phyloP scores from a whole-genome alignment of 2,113 vertebrate species.

The Hystrix brachyura region DNA sequence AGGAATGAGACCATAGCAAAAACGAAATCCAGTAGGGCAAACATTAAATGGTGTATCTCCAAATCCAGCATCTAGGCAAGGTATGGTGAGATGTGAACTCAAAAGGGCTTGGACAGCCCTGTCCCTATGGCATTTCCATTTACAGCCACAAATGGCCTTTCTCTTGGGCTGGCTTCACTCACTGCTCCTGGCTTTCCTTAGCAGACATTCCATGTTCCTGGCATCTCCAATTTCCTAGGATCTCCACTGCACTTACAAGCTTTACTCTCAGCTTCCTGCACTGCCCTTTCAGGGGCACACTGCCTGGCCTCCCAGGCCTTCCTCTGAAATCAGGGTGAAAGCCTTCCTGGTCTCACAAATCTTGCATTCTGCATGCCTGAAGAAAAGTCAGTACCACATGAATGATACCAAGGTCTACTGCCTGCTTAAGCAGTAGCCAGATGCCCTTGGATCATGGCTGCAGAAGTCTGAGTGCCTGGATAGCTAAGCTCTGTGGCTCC shows the following conservation, averaged over 20 bases:
- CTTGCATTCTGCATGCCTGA: background rate
- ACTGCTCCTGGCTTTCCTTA: background rate
- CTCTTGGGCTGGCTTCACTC: background rate
- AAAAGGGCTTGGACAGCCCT: background rate
- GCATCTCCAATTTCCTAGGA: background rate
- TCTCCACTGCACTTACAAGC: background rate
- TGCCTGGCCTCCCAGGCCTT: background rate
- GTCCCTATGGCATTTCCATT: background rate
- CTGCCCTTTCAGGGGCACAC: background rate
- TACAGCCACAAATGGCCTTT: background rate
- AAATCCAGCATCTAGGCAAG: background rate
- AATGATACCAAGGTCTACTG: background rate
- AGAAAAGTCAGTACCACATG: background rate
- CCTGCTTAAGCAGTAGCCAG: background rate
- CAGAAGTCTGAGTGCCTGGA: background rate
- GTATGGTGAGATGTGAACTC: background rate
- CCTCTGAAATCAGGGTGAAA: background rate
- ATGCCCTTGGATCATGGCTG: background rate
- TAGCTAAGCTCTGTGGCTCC: background rate
- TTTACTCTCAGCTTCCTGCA: background rate
- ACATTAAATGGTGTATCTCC: background rate
- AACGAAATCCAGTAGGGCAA: background rate
- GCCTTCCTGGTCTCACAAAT: background rate
- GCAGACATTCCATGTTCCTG: background rate
- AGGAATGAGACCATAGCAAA: background rate